Conservation (phyloP, 2,797 vertebrate genomes). For the Poeciliopsis gracilis region DNA sequence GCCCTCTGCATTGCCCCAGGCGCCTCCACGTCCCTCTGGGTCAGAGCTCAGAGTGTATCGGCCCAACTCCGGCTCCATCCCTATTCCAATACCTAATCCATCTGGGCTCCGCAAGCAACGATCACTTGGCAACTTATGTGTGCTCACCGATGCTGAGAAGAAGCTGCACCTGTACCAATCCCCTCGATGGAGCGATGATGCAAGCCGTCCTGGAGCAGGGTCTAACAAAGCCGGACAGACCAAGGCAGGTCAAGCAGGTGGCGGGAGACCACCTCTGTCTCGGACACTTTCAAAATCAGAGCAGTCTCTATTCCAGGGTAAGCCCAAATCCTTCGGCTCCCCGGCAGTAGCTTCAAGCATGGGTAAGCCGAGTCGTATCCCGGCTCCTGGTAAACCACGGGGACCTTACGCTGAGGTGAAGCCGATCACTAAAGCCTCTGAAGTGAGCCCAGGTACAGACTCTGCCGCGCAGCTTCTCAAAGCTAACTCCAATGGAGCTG, state of each 20-base stretch:
- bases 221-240: conserved; percentile 73
- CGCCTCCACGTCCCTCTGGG: conserved; percentile 70
- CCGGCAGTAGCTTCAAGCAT: conserved; percentile 75
- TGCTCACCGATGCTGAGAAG: conserved; percentile 94
- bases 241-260: conserved; percentile 68
- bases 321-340: conserved; percentile 81
- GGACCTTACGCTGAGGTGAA: conserved; percentile 95
- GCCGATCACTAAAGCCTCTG: conserved; percentile 90
- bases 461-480: conserved; percentile 73
- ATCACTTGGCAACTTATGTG: conserved; percentile 91
- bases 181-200: conserved; percentile 89
- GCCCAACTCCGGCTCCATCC: conserved; percentile 78
- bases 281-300: conserved; percentile 92
- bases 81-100: conserved; percentile 77
- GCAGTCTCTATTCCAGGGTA: conserved; percentile 91
- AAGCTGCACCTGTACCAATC: conserved; percentile 92
- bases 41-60: conserved; percentile 81
- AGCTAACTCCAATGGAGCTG: conserved; percentile 74
- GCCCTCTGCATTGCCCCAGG: conserved; percentile 79
- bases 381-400: conserved; percentile 81
- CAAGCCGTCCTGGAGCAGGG: conserved; percentile 77
- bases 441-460: conserved; percentile 66
- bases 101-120: conserved; percentile 91
- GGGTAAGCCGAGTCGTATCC: conserved; percentile 90
- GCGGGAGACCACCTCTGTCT: conserved; percentile 81